Evolutionary conservation across 2,888 invertebrate genomes (phyloP).

Genomic region (Lithophane ornitopus): DNA sequence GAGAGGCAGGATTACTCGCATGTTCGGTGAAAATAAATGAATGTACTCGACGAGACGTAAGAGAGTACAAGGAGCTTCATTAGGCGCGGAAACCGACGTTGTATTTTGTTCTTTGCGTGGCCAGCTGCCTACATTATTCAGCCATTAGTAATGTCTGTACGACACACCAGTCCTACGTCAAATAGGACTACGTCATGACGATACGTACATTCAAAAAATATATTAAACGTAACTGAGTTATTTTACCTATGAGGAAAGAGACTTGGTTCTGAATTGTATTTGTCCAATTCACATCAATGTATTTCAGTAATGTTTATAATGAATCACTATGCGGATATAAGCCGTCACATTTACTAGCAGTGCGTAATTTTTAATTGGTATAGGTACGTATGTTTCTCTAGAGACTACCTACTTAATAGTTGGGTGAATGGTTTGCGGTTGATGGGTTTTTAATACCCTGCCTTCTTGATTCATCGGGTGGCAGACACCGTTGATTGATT

Average conservation of each 20-base stretch:
- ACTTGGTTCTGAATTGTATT: slow-evolving; percentile 6
- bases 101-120: slow-evolving; percentile 80
- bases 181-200: slow-evolving; percentile 68
- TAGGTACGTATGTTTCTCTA: slow-evolving; percentile 31
- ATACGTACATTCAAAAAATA: slow-evolving; percentile 13
- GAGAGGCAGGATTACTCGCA: slow-evolving; percentile 58
- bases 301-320: slow-evolving; percentile 32
- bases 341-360: slow-evolving; percentile 25
- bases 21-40: slow-evolving; percentile 69
- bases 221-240: slow-evolving; percentile 13
- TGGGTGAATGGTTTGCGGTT: slow-evolving; percentile 64
- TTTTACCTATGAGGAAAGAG: slow-evolving; percentile 38
- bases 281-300: slow-evolving; percentile 19
- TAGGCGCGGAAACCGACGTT: slow-evolving; percentile 74
- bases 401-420: slow-evolving; percentile 40
- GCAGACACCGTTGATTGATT: slow-evolving; percentile 76
- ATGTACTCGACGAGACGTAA: slow-evolving; percentile 68
- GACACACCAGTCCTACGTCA: slow-evolving; percentile 66
- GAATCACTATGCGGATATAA: slow-evolving; percentile 51
- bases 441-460: slow-evolving; percentile 79
- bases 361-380: slow-evolving; percentile 51
- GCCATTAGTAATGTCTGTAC: slow-evolving; percentile 76
- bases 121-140: slow-evolving; percentile 81
- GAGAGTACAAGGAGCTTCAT: slow-evolving; percentile 73
- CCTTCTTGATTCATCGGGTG: slow-evolving; percentile 73